These are phyloP conservation scores for Leucania comma DNA, from an alignment of 2,888 invertebrate genomes.

Conservation along the genomic window DNA sequence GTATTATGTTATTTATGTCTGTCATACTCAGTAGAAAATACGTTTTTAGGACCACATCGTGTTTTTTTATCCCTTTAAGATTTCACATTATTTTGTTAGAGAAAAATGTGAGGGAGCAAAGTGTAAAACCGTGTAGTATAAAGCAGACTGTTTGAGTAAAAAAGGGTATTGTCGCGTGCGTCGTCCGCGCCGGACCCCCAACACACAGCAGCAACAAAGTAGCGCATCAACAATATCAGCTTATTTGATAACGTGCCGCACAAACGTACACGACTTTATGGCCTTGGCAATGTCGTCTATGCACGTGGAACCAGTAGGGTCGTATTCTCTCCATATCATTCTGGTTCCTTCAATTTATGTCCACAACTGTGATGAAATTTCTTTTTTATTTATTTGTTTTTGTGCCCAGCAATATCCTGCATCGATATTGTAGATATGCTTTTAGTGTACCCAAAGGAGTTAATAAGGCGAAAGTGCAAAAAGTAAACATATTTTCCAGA, in stretches of 20 bases:
- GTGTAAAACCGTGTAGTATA: slow-evolving; percentile 49
- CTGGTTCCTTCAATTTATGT: slow-evolving; percentile 23
- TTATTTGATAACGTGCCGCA: slow-evolving; percentile 39
- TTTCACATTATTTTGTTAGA: slow-evolving; percentile 21
- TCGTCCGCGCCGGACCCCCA: slow-evolving; percentile 10
- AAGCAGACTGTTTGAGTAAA: slow-evolving; percentile 31
- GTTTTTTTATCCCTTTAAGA: not conserved
- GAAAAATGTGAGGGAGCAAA: slow-evolving; percentile 37
- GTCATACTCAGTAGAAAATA: not conserved
- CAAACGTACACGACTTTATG: slow-evolving; percentile 33
- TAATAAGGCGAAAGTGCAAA: slow-evolving; percentile 22
- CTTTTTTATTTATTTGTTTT: no score
- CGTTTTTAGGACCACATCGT: not conserved
- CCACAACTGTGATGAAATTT: slow-evolving; percentile 30
- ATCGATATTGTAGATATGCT: no score
- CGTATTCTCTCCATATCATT: slow-evolving; percentile 2
- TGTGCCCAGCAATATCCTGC: no score
- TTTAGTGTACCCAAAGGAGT: slow-evolving; percentile 18
- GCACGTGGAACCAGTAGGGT: not conserved
- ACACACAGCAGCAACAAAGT: slow-evolving; percentile 35
- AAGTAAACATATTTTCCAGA: not conserved
- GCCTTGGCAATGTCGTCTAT: not conserved
- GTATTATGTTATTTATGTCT: not conserved
- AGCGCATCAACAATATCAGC: slow-evolving; percentile 44
- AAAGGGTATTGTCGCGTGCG: slow-evolving; percentile 38